Percentiles rank a stretch among this genome's conserved stretches.
Conservation (phyloP, 2,888 invertebrate species). For the Ditula angustiorana region DNA sequence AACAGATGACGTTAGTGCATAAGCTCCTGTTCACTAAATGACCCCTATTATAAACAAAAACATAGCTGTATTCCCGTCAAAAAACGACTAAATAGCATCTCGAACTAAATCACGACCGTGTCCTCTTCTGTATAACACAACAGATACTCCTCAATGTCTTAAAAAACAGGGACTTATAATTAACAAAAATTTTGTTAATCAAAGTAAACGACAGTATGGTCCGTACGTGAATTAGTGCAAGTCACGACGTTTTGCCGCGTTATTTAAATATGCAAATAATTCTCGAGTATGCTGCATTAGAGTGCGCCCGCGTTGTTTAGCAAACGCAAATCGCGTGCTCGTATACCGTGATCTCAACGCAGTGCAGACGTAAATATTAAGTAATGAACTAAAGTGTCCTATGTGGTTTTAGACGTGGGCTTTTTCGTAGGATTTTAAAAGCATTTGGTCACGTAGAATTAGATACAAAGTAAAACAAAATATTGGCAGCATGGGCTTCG, state of each 20-base stretch:
- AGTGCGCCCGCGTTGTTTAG: slow-evolving; percentile 73
- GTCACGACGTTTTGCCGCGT: slow-evolving; percentile 58
- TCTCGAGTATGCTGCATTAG: slow-evolving; percentile 70
- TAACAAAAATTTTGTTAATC: slow-evolving; percentile 56
- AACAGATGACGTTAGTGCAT: no score
- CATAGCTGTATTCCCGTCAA: no score
- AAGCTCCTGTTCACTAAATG: no score
- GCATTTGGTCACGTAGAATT: no score
- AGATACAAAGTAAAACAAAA: no score
- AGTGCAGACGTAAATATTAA: background rate
- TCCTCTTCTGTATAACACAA: no score
- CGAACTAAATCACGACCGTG: no score
- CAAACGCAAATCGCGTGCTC: slow-evolving; percentile 74
- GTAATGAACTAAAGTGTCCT: background rate
- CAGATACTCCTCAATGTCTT: no score
- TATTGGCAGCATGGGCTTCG: no score
- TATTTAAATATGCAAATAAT: slow-evolving; percentile 77
- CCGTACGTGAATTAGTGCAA: slow-evolving; percentile 57
- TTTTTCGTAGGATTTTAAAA: no score
- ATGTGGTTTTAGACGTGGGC: background rate
- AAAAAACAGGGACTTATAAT: background rate
- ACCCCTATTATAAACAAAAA: no score
- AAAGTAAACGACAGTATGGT: slow-evolving; percentile 46
- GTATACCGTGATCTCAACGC: slow-evolving; percentile 35
- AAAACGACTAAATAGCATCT: no score